These are phyloP conservation scores for Caiman crocodilus DNA, from an alignment of 2,797 vertebrate species.

Conservation along the genomic window DNA sequence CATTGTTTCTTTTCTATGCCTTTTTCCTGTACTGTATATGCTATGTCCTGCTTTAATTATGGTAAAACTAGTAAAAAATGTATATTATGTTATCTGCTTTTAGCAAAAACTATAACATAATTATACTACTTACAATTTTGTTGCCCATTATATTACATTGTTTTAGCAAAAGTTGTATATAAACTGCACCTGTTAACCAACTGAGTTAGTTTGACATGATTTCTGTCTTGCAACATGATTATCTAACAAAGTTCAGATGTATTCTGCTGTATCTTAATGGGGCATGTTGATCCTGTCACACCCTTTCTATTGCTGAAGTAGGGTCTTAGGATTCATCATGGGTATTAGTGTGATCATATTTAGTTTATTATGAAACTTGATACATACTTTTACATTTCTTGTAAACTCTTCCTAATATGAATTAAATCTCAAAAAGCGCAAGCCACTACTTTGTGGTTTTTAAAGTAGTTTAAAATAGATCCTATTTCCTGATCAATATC, in stretches of 20 bases:
- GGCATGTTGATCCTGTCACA: neutral
- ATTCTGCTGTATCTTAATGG: neutral
- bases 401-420: conserved; percentile 24
- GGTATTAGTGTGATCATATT: neutral
- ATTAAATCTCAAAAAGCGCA: conserved; percentile 54
- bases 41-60: too few species aligned
- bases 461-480: conserved; percentile 28
- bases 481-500: conserved; percentile 50
- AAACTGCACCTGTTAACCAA: neutral
- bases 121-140: too few species aligned
- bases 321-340: neutral
- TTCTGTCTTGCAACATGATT: neutral
- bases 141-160: too few species aligned
- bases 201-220: neutral
- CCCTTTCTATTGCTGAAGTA: neutral
- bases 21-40: too few species aligned
- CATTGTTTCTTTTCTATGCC: too few species aligned
- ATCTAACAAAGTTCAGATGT: neutral
- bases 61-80: too few species aligned
- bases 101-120: too few species aligned
- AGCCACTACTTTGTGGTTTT: conserved; percentile 48
- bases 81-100: too few species aligned
- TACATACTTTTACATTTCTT: conserved; percentile 36
- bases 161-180: too few species aligned
- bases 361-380: conserved; percentile 31